Evolutionary conservation across 2,113 vertebrate species (phyloP).

Genomic region (Copsychus sechellarum): DNA sequence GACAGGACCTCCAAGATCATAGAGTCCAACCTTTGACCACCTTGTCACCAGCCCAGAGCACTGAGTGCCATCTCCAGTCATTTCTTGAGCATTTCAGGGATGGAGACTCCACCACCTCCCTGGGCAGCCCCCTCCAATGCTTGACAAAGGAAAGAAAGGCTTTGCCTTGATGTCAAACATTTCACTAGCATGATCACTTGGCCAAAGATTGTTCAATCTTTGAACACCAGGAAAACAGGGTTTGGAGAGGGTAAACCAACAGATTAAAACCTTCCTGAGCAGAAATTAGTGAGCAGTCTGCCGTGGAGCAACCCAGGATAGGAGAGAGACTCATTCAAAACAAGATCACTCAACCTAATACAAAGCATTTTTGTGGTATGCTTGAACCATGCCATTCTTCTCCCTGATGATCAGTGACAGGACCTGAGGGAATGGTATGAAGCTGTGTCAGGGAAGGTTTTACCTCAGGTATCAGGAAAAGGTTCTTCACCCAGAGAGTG

Average conservation of each 20-base stretch:
- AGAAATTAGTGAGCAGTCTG: neutral
- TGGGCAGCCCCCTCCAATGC: neutral
- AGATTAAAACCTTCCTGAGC: neutral
- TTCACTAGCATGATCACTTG: neutral
- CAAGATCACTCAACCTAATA: neutral
- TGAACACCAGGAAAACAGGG: neutral
- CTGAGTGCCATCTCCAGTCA: accelerated
- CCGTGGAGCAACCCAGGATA: neutral
- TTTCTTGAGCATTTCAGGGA: neutral
- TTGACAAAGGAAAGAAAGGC: neutral
- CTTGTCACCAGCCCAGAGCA: neutral
- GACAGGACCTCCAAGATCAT: neutral
- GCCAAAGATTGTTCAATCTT: neutral
- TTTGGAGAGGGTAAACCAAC: neutral
- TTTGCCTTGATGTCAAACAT: neutral
- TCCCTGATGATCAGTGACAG: neutral
- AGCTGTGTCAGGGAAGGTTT: neutral
- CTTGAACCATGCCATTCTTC: neutral
- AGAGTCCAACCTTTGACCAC: neutral
- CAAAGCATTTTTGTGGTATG: neutral
- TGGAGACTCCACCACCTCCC: neutral
- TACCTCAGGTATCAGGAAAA: neutral
- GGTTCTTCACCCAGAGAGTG: neutral
- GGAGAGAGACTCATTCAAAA: neutral
- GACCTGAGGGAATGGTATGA: neutral